Evolutionary conservation across 92 coral and sea anemone species (phyloP).

Genomic region (Galaxea fascicularis): DNA sequence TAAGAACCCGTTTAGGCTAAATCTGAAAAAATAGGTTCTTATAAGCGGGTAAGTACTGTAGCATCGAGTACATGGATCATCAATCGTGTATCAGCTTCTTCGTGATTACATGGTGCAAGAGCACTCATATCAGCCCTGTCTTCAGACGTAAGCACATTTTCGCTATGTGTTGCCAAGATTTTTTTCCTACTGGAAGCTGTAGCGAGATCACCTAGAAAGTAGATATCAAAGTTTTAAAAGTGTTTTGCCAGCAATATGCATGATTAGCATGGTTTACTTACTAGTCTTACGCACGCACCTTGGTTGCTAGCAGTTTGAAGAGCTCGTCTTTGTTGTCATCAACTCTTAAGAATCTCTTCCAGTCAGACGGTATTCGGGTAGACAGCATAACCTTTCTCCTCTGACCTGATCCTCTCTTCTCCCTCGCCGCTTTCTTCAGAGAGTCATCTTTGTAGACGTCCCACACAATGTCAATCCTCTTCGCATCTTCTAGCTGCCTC

Average conservation of each 20-base stretch:
- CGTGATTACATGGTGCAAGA: slow-evolving; percentile 55
- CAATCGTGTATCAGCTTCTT: slow-evolving; percentile 64
- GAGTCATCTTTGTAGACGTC: slow-evolving; percentile 64
- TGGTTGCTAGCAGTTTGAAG: slow-evolving; percentile 53
- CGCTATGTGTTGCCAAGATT: slow-evolving; percentile 54
- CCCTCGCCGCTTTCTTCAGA: slow-evolving; percentile 59
- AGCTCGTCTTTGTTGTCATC: slow-evolving; percentile 74
- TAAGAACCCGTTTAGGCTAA: too few relatives aligned
- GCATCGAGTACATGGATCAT: slow-evolving; percentile 61
- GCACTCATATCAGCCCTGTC: slow-evolving; percentile 23
- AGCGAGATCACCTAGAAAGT: slow-evolving; percentile 43
- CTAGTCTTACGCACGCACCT: slow-evolving; percentile 11
- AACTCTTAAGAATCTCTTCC: slow-evolving; percentile 73
- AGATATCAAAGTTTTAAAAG: slow-evolving; percentile 7
- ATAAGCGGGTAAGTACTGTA: too few relatives aligned
- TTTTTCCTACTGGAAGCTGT: slow-evolving; percentile 56
- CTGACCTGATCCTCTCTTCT: slow-evolving; percentile 76
- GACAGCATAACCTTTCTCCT: slow-evolving; percentile 58
- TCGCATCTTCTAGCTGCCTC: slow-evolving; percentile 53
- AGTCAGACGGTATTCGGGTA: slow-evolving; percentile 65
- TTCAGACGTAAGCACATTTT: slow-evolving; percentile 21
- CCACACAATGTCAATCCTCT: slow-evolving; percentile 71
- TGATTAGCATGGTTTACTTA: slow-evolving; percentile 12
- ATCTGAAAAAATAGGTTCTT: too few relatives aligned
- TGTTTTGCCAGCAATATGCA: neutral